Base-by-base conservation (phyloP, 2,797 vertebrate species). In the Neomorphus geoffroyi region DNA sequence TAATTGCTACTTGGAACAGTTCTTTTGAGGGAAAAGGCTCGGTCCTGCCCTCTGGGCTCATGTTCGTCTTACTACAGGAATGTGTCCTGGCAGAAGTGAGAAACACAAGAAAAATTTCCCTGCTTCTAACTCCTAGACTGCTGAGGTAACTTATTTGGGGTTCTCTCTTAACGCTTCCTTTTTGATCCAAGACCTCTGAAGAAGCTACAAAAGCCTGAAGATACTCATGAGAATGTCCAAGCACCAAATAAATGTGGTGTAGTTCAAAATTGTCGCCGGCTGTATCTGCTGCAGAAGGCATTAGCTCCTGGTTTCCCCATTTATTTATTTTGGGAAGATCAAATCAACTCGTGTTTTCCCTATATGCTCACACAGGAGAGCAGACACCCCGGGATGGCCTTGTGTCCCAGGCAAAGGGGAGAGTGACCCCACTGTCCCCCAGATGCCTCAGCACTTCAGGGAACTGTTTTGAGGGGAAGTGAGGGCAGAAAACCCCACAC, bases 201-300 rank as follows among this genome's bases (percentile, higher is more conserved):
- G 90, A 77, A 73, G 32, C 33, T 61, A 70, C 11, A 67, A 65
- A 85, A n/a, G 13, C 37, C 60, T 46, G n/a, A 71, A 80, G 17
- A 51, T 6, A 10, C 46, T 17, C 7, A 9, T 14, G 54, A 43
- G 28, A 74, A 21, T 0, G 32, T 39, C 69, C 48, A n/a, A 71
- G 22, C 15, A 16, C 33, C 35, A 43, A 56, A 69, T 3, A 58
- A 46, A 39, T 0, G 4, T 0, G 0, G 6, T 1, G 3, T 3
- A 7, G 14, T 3, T 64, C 61, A 54, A 28, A 54, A n/a, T 8
- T 33, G 28, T 7, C 11, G 21, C 30, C 11, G n/a, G 10, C 24
- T 18, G 7, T 23, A 74, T 6, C 54, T 28, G 46, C 41, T 19
- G 70, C 30, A 9, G 74, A 64, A 66, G 46, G 66, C 14, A 3